Percentiles rank a stretch among this genome's conserved stretches.
Conservation (phyloP, 2,797 vertebrate species). For the Aldrovandia affinis region DNA sequence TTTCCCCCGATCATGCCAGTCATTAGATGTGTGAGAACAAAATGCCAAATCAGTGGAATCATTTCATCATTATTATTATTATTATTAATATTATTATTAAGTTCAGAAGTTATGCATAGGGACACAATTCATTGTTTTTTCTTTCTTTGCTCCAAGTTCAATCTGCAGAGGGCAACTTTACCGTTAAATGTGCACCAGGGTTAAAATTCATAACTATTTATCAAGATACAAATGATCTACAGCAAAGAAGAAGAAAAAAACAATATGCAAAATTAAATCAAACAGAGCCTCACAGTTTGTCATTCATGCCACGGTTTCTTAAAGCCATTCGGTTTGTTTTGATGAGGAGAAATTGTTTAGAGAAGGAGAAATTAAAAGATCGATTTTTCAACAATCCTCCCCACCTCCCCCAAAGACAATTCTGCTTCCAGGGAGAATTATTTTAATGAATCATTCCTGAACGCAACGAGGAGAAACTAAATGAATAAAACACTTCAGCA, state of each 20-base stretch:
- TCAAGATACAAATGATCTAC: not conserved
- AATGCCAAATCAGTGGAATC: not conserved
- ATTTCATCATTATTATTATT: not conserved
- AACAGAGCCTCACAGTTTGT: not conserved
- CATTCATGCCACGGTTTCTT: not conserved
- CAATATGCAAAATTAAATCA: not conserved
- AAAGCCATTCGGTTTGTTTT: conserved; percentile 14
- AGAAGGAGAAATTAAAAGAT: conserved; percentile 8
- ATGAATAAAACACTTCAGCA: not conserved
- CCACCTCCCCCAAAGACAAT: not conserved
- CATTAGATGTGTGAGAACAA: not conserved
- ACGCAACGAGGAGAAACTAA: not conserved
- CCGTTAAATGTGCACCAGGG: not conserved
- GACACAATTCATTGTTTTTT: not conserved
- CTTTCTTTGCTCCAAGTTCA: not conserved
- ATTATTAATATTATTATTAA: not conserved
- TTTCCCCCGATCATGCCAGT: conserved; percentile 23
- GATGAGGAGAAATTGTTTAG: conserved; percentile 16
- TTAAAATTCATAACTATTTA: not conserved
- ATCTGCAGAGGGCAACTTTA: not conserved
- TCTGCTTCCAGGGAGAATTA: not conserved
- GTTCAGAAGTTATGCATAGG: not conserved
- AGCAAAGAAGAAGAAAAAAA: not conserved
- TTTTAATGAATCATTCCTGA: conserved; percentile 25
- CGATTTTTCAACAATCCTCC: not conserved